Base-by-base conservation (phyloP, 2,797 vertebrate genomes). In the Yasuhikotakia modesta region DNA sequence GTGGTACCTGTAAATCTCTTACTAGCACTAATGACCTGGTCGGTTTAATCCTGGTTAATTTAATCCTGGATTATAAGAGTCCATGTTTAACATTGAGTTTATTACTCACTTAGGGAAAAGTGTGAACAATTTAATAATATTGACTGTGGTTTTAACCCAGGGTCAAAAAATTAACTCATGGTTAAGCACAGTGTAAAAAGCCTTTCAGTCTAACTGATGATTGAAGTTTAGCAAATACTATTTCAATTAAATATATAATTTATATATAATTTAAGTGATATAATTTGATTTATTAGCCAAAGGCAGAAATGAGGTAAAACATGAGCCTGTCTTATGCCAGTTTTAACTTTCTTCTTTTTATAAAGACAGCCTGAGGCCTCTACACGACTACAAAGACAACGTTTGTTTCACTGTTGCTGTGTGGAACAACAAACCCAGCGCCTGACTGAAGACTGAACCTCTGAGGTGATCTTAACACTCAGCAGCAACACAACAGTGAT, bases 371-470 rank as follows among this genome's bases (percentile, higher is more conserved):
- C 79, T 63, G 69, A 52, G 67, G 82, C 67, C 55, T 78, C 46
- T 6, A 78, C 22, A 66, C 45, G 43, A 22, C 78, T 27, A 85
- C 84, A 83, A 82, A 78, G 80, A 43, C 57, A 4, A 43, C 61
- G 50, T 79, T 85, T 85, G 81, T 85, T 60, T 50, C 4, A 11
- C 24, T 10, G 8, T 61, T 57, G 16, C 53, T 68, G 60, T 80
- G 55, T 73, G 35, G 68, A 84, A 27, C 50, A 76, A 68, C 75
- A 79, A 21, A 21, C 53, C 68, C 43, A 30, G 72, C 81, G 27
- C 76, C 79, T 85, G 83, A 82, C 76, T 43, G 3, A 22, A 58
- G 32, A 30, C 17, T 64, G 24, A 64, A 46, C 65, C 68, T 66
- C 1, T 57, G 16, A 10, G 74, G 24, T 17, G 7, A 57, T 46